Conservation (phyloP, 2,113 vertebrate genomes). For the Tor tambroides region DNA sequence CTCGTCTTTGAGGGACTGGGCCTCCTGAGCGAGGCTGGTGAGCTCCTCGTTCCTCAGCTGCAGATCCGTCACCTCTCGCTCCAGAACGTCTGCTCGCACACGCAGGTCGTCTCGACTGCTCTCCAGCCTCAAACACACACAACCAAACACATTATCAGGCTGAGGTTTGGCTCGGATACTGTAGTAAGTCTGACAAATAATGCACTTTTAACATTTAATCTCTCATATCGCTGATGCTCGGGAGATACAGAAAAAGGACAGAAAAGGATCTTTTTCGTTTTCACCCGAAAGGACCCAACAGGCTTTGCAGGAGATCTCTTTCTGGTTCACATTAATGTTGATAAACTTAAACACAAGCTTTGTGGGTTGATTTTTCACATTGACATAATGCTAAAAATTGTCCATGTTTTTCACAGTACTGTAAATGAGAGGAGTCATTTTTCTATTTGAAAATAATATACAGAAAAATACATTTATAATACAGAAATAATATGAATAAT, state of each 20-base stretch:
- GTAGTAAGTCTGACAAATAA: too few species aligned
- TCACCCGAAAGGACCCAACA: not conserved
- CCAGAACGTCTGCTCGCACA: constrained; percentile 73
- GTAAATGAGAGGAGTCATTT: not conserved
- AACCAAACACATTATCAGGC: not conserved
- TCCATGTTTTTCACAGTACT: not conserved
- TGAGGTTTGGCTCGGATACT: too few species aligned
- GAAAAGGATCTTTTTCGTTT: too few species aligned
- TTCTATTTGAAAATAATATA: too few species aligned
- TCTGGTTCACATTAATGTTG: not conserved
- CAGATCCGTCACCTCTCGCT: constrained; percentile 79
- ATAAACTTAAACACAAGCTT: not conserved
- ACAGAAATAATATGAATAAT: not conserved
- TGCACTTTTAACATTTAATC: too few species aligned
- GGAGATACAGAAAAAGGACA: not conserved
- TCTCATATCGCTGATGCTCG: not conserved
- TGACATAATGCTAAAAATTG: not conserved
- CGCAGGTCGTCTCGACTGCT: constrained; percentile 81
- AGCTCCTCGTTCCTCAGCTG: constrained; percentile 85
- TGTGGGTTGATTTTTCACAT: not conserved
- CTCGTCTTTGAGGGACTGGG: constrained; percentile 87
- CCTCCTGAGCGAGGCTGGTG: constrained; percentile 86
- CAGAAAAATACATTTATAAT: not conserved
- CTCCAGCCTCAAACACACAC: constrained; percentile 79
- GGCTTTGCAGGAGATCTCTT: not conserved